Percentiles rank a stretch among this genome's conserved stretches.
Conservation (phyloP, 2,888 invertebrate genomes). For the Polyommatus iphigenia region DNA sequence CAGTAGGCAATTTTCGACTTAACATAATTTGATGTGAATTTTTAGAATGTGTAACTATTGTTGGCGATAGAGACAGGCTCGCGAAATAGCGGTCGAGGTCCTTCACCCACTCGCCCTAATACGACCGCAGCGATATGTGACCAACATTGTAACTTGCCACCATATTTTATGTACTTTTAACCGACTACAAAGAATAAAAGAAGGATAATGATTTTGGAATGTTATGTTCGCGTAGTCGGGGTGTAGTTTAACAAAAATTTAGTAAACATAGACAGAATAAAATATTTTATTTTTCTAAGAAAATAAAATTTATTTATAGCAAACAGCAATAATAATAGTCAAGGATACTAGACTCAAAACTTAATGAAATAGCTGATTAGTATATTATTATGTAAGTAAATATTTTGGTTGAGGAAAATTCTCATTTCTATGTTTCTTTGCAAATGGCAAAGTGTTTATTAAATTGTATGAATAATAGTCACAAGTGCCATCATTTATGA, state of each 20-base stretch:
- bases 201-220: background rate
- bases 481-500: conserved; percentile 5
- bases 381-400: background rate
- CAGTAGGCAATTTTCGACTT: background rate
- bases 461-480: background rate
- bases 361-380: background rate
- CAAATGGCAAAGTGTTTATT: background rate
- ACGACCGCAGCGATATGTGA: conserved; percentile 34
- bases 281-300: background rate
- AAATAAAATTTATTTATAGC: background rate
- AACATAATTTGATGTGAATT: conserved; percentile 31
- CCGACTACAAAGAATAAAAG: background rate
- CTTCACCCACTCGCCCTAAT: conserved; percentile 55
- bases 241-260: background rate
- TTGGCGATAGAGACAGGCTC: conserved; percentile 48
- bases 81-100: conserved; percentile 69
- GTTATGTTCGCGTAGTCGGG: background rate
- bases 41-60: conserved; percentile 33
- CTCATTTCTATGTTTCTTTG: background rate
- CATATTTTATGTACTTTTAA: background rate
- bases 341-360: background rate
- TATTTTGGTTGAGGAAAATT: background rate
- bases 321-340: too few species aligned
- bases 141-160: conserved; percentile 14
- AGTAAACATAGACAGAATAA: background rate